Evolutionary conservation across 2,797 vertebrate genomes (phyloP).

Genomic region (Cryptoblepharus egeriae): DNA sequence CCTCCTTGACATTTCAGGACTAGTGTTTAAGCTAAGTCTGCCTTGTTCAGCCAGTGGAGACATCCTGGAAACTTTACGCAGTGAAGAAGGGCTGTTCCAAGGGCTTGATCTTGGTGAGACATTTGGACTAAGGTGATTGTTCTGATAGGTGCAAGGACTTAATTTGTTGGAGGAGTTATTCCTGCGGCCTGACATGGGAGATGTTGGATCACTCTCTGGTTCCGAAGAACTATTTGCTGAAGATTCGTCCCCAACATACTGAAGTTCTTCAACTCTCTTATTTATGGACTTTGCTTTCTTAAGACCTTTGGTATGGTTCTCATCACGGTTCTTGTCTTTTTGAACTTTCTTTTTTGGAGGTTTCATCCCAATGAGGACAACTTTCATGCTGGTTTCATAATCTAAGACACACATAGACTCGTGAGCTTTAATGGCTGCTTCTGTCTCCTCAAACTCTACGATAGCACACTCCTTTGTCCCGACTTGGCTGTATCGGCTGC

Average conservation of each 20-base stretch:
- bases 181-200: conserved; percentile 86
- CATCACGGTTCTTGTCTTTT: conserved; percentile 85
- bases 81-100: conserved; percentile 91
- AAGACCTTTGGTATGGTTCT: conserved; percentile 78
- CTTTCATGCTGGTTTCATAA: conserved; percentile 79
- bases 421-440: conserved; percentile 90
- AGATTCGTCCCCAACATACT: conserved; percentile 91
- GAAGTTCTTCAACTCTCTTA: conserved; percentile 92
- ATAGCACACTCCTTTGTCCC: conserved; percentile 92
- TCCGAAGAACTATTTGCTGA: conserved; percentile 94
- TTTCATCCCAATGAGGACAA: conserved; percentile 92
- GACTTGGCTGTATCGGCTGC: conserved; percentile 89
- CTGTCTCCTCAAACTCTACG: conserved; percentile 96
- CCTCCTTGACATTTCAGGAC: conserved; percentile 78
- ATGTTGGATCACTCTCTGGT: conserved; percentile 92
- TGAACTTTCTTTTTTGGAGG: conserved; percentile 94
- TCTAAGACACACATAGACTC: conserved; percentile 81
- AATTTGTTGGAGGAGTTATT: conserved; percentile 83
- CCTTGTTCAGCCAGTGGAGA: conserved; percentile 87
- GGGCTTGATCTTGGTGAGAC: conserved; percentile 93
- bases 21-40: conserved; percentile 80
- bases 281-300: conserved; percentile 84
- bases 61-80: conserved; percentile 86
- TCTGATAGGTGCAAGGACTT: conserved; percentile 84
- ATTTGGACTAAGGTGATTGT: conserved; percentile 90